Percentiles rank a stretch among this genome's conserved stretches.
These are phyloP conservation scores for Peromyscus eremicus DNA, from an alignment of 2,797 vertebrate genomes.

Conservation along the genomic window DNA sequence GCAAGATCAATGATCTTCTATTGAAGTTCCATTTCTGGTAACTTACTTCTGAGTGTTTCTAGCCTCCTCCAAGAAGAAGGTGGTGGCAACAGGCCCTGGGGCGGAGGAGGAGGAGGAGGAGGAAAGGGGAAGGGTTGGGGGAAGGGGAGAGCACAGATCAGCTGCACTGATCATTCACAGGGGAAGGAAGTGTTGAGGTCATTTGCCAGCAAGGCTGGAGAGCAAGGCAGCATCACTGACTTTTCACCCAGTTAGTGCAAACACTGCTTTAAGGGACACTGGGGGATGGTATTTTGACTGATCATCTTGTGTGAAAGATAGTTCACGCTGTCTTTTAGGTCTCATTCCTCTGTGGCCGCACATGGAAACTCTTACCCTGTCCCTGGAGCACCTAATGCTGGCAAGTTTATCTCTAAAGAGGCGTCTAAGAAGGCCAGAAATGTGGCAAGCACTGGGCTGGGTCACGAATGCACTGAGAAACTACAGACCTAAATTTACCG, in stretches of 20 bases:
- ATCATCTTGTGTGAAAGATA: background rate
- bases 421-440: background rate
- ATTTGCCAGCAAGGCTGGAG: background rate
- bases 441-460: background rate
- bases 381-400: accelerated
- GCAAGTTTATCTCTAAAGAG: background rate
- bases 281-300: background rate
- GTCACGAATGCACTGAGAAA: background rate
- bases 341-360: background rate
- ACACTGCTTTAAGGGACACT: background rate
- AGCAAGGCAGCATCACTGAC: background rate
- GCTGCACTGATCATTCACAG: too few species aligned
- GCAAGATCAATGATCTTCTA: background rate
- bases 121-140: accelerated
- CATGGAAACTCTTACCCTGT: background rate
- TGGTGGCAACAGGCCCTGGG: background rate
- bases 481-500: background rate
- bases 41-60: background rate
- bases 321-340: background rate
- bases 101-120: background rate
- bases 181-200: background rate
- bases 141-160: background rate
- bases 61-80: background rate
- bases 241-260: background rate
- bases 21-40: background rate